Percentiles rank a stretch among this genome's conserved stretches.
phyloP scores from a whole-genome alignment of 2,113 vertebrate species.

The Aphyosemion australe region DNA sequence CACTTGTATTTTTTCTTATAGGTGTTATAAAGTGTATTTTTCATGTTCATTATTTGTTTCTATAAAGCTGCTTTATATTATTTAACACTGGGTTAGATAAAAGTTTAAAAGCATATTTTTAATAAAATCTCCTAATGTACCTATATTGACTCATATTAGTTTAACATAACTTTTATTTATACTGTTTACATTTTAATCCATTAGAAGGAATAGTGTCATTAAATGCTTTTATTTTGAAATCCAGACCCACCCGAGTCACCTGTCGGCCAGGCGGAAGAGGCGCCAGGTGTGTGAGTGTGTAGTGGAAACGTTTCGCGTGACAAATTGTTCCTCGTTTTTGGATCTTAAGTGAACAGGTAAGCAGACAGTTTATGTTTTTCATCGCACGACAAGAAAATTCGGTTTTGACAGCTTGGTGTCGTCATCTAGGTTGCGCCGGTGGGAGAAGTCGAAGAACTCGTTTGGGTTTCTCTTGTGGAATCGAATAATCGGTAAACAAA shows the following conservation, averaged over 20 bases:
- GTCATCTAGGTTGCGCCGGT: background rate
- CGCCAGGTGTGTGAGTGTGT: constrained; percentile 2
- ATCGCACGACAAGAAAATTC: fast-evolving
- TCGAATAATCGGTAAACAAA: too few relatives aligned
- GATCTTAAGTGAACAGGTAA: background rate
- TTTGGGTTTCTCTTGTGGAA: too few relatives aligned
- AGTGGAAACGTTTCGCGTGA: background rate
- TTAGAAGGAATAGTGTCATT: too few relatives aligned
- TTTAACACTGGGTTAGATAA: background rate
- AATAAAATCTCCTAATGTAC: too few relatives aligned
- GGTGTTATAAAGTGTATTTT: constrained; percentile 1
- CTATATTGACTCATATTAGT: background rate
- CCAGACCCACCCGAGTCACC: background rate
- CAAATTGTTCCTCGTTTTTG: constrained; percentile 26
- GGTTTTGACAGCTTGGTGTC: background rate
- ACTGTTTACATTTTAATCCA: too few relatives aligned
- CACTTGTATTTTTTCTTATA: background rate
- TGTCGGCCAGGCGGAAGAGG: constrained; percentile 33
- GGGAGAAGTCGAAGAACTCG: background rate
- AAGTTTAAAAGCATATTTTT: too few relatives aligned
- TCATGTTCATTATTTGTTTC: background rate
- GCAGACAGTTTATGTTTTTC: background rate
- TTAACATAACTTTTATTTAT: background rate
- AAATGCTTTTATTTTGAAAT: constrained; percentile 15
- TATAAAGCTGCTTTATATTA: background rate